These are phyloP conservation scores for Achlya flavicornis DNA, from an alignment of 2,888 invertebrate species.

Conservation along the genomic window DNA sequence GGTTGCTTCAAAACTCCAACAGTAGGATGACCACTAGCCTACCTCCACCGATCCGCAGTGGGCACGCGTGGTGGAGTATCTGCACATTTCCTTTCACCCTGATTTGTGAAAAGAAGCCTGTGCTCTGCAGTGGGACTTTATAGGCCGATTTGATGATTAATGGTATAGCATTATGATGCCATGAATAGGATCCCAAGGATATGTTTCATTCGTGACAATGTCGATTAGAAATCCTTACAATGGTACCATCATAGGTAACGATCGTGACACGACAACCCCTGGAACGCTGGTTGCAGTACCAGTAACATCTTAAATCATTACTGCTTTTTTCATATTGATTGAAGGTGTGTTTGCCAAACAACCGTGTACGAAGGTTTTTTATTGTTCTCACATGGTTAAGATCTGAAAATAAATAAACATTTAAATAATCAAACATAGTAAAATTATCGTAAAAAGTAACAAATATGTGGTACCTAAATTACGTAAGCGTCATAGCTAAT, in stretches of 20 bases:
- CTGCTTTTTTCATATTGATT: not conserved
- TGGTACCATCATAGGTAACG: constrained; percentile 16
- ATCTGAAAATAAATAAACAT: not conserved
- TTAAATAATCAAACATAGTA: not conserved
- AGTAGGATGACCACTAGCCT: no score
- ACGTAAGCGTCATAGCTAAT: no score
- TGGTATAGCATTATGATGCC: no score
- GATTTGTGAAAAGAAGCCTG: no score
- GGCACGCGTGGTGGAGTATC: no score
- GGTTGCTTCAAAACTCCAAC: no score
- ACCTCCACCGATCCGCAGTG: no score
- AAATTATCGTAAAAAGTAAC: no score
- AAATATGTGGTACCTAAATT: no score
- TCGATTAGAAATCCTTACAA: constrained; percentile 18
- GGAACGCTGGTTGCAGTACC: not conserved
- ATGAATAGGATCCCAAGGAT: not conserved
- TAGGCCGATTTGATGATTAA: no score
- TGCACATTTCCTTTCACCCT: no score
- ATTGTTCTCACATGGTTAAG: not conserved
- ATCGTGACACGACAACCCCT: not conserved
- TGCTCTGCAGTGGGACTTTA: no score
- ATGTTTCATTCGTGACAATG: constrained; percentile 19
- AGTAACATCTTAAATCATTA: not conserved
- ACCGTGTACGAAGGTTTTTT: not conserved
- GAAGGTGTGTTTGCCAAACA: not conserved